Evolutionary conservation across 2,888 invertebrate genomes (phyloP), one percentile per base, ranked within the genome.

Genomic region (Electrophaes corylata): DNA sequence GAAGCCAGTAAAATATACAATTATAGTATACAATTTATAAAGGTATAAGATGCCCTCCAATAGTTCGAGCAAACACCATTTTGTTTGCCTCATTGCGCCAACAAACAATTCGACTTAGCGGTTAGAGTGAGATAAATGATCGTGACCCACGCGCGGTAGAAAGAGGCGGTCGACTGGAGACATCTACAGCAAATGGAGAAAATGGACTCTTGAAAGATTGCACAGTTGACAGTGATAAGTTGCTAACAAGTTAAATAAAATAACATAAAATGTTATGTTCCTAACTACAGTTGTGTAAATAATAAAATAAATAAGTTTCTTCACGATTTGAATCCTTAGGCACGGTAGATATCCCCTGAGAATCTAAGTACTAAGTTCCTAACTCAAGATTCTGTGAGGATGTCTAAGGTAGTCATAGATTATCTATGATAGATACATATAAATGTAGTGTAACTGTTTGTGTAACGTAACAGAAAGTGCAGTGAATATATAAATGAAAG

Each of bases 191-290:
- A 52, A 59, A 55, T 40, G 31, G 11, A 35, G 31, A 29, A 52
- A 59, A 55, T 43, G 31, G 49, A 39, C 51, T 50, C 29, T 41
- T 60, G 50, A 47, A 48, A 60, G 35, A 50, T 60, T 51, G 45
- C 31, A 16, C 33, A 26, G 40, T 33, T 47, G 47, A 60, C 59
- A 60, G 23, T 50, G 55, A 55, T 51, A 57, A 50, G 56, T 56
- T 50, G 19, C 33, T 19, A 40, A 50, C 16, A 29, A 5, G 26
- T 29, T 29, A 6, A 20, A n/a, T n/a, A n/a, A n/a, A n/a, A n/a
- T n/a, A n/a, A n/a, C n/a, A n/a, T 23, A 5, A 23, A 23, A 29
- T n/a, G 19, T 12, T 26, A 33, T 44, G 49, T 49, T 49, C 31
- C 35, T 23, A 47, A 16, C 19, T 41, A 20, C 16, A 29, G 23